A percentile compares a stretch with the other conserved stretches of the same genome.
These are phyloP conservation scores for Musca vetustissima DNA, from an alignment of 1,140 invertebrate genomes.

Conservation along the genomic window DNA sequence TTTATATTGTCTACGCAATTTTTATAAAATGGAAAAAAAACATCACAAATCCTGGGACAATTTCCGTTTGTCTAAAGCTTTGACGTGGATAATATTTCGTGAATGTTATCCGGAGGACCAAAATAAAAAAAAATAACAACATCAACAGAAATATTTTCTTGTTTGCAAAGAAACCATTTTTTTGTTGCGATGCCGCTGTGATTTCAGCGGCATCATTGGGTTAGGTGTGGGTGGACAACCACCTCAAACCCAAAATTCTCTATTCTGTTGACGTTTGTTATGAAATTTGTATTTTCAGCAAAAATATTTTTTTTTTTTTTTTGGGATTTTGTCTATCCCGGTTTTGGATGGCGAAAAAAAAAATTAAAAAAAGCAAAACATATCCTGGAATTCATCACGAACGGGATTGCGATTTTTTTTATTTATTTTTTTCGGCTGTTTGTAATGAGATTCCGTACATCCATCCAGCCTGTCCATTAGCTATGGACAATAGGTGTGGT, in stretches of 20 bases:
- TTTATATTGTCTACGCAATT: no score
- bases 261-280: conserved; percentile 27
- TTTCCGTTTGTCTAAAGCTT: conserved; percentile 23
- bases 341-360: neutral
- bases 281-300: conserved; percentile 27
- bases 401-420: conserved; percentile 33
- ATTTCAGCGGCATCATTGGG: no score
- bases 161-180: no score
- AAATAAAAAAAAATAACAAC: no score
- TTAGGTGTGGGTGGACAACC: no score
- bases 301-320: conserved; percentile 8
- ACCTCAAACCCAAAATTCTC: neutral
- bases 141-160: no score
- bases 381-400: neutral
- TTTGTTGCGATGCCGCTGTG: no score
- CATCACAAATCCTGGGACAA: neutral
- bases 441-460: conserved; percentile 55
- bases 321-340: conserved; percentile 2
- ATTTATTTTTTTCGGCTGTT: conserved; percentile 42
- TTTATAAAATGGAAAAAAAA: no score
- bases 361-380: neutral
- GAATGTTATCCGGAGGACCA: no score
- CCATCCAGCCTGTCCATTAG: neutral
- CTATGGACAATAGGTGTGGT: neutral
- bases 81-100: neutral